A percentile compares a stretch with the other conserved stretches of the same genome.
Conservation (phyloP, 2,797 vertebrate species). For the Macrochelys suwanniensis region DNA sequence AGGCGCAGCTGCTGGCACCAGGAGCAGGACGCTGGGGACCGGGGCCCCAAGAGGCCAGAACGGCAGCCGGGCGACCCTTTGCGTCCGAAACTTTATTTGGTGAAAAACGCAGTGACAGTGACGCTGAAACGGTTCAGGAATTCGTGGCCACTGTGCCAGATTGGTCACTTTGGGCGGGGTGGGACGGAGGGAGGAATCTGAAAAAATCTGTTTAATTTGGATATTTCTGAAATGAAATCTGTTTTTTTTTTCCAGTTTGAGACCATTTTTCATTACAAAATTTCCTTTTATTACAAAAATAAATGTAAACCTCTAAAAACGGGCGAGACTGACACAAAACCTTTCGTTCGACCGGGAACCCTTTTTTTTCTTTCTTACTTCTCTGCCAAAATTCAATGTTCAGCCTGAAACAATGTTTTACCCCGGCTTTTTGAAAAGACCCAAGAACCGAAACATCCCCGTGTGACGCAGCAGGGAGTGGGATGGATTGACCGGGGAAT, state of each 20-base stretch:
- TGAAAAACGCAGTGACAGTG: neutral
- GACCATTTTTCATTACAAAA: neutral
- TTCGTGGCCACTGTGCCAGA: too few species aligned
- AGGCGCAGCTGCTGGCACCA: rapidly evolving
- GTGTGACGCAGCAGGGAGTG: too few species aligned
- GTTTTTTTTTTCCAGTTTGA: neutral
- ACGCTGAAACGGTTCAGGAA: too few species aligned
- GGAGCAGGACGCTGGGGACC: neutral
- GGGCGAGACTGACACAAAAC: neutral
- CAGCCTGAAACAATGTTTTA: neutral
- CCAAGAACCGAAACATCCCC: too few species aligned
- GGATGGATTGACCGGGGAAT: too few species aligned
- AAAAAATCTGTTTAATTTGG: too few species aligned
- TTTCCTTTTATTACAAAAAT: too few species aligned
- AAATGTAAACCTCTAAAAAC: neutral
- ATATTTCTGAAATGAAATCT: neutral
- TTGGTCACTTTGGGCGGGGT: too few species aligned
- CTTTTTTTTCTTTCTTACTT: neutral
- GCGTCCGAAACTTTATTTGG: neutral
- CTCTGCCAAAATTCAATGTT: neutral
- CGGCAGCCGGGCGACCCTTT: neutral
- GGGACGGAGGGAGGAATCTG: too few species aligned
- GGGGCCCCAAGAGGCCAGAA: neutral
- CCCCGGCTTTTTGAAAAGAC: neutral
- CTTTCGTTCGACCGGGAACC: neutral